phyloP scores from a whole-genome alignment of 2,113 vertebrate species.

The Excalfactoria chinensis region DNA sequence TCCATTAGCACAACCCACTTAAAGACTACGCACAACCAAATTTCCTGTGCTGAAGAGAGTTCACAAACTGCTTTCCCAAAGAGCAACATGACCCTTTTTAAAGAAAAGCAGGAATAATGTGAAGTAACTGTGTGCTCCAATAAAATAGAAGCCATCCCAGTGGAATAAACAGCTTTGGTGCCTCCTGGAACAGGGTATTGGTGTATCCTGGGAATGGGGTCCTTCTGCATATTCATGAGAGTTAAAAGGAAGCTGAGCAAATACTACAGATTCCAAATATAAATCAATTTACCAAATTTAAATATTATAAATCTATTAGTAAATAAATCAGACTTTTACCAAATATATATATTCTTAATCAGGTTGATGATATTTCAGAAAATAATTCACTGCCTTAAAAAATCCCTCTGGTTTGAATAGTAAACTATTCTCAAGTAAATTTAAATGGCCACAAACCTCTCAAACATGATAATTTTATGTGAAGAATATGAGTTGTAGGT shows the following conservation, averaged over 20 bases:
- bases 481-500: not conserved
- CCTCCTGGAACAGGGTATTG: not conserved
- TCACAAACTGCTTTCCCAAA: not conserved
- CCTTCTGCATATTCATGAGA: not conserved
- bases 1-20: not conserved
- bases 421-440: not conserved
- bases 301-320: too few species aligned
- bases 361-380: not conserved
- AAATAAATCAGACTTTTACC: not conserved
- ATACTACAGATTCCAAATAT: not conserved
- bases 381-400: not conserved
- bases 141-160: not conserved
- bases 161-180: not conserved
- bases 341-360: not conserved
- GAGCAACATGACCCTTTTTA: not conserved
- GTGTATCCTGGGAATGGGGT: not conserved
- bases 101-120: not conserved
- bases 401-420: not conserved
- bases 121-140: not conserved
- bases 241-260: not conserved
- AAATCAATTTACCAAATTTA: not conserved
- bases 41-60: not conserved
- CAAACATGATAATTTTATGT: not conserved
- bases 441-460: not conserved
- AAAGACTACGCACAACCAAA: not conserved